Evolutionary conservation across 2,113 vertebrate genomes (phyloP).

Genomic region (Athene cunicularia): DNA sequence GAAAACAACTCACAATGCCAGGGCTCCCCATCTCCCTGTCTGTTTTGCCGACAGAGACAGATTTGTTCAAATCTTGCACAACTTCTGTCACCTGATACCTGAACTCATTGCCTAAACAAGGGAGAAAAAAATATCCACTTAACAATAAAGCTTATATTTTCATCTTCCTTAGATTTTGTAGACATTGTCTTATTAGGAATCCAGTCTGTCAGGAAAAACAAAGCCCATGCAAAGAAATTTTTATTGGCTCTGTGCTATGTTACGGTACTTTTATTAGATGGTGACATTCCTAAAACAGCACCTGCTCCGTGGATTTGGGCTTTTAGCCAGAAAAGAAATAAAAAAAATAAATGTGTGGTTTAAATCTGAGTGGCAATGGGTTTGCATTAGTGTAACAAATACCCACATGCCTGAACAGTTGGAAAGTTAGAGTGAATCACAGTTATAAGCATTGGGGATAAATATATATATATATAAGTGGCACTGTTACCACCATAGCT

Average conservation of each 20-base stretch:
- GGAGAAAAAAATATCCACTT: not conserved
- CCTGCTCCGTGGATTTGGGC: slow-evolving; percentile 73
- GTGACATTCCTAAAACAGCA: slow-evolving; percentile 75
- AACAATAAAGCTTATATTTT: slow-evolving; percentile 34
- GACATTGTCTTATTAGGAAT: slow-evolving; percentile 64
- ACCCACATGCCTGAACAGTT: slow-evolving; percentile 44
- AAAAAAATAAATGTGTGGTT: slow-evolving; percentile 56
- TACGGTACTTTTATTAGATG: slow-evolving; percentile 71
- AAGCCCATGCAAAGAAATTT: slow-evolving; percentile 52
- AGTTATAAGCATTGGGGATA: not conserved
- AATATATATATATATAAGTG: not conserved
- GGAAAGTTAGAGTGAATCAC: slow-evolving; percentile 40
- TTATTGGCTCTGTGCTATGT: slow-evolving; percentile 72
- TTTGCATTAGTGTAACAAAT: slow-evolving; percentile 56
- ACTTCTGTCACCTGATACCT: slow-evolving; percentile 18
- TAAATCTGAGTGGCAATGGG: slow-evolving; percentile 37
- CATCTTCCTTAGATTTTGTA: slow-evolving; percentile 23
- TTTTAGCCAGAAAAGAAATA: slow-evolving; percentile 71
- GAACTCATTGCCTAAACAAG: slow-evolving; percentile 34
- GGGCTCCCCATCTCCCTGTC: not conserved
- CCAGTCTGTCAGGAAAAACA: slow-evolving; percentile 63
- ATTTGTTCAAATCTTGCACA: not conserved
- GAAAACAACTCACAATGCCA: not conserved
- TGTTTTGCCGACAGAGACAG: not conserved
- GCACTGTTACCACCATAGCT: not conserved